Evolutionary conservation across 2,113 vertebrate species (phyloP).

Genomic region (Nycticorax nycticorax): DNA sequence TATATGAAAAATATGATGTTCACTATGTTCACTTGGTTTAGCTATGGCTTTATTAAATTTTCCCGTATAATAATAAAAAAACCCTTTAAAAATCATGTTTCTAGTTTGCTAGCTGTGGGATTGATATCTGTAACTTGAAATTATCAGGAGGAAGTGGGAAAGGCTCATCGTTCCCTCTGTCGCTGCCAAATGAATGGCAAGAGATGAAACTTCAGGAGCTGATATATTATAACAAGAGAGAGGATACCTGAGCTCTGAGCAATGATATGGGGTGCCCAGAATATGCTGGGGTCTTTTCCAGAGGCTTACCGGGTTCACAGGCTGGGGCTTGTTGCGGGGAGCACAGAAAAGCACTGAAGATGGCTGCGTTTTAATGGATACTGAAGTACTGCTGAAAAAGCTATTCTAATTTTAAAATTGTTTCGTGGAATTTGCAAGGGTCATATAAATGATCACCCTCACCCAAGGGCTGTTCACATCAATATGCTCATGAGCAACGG

Average conservation of each 20-base stretch:
- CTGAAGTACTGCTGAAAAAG: not conserved
- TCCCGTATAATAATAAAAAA: not conserved
- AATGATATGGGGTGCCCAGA: no score
- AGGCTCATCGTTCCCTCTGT: not conserved
- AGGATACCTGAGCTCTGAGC: not conserved
- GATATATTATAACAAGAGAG: no score
- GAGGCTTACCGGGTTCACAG: fast-evolving
- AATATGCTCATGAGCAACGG: not conserved
- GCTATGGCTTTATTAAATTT: not conserved
- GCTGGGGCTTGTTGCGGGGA: not conserved
- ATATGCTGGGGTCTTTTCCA: fast-evolving
- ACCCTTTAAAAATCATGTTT: fast-evolving
- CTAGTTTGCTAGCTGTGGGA: not conserved
- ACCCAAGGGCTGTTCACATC: not conserved
- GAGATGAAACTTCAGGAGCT: not conserved
- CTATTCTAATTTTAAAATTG: no score
- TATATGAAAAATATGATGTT: not conserved
- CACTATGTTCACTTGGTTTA: not conserved
- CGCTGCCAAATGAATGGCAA: not conserved
- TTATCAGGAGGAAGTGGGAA: not conserved
- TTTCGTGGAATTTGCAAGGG: not conserved
- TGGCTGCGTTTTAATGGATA: not conserved
- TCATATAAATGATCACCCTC: not conserved
- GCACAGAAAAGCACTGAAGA: not conserved
- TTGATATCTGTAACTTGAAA: not conserved